Conservation (phyloP, 2,888 invertebrate species). For the Scaptomyza parva region DNA sequence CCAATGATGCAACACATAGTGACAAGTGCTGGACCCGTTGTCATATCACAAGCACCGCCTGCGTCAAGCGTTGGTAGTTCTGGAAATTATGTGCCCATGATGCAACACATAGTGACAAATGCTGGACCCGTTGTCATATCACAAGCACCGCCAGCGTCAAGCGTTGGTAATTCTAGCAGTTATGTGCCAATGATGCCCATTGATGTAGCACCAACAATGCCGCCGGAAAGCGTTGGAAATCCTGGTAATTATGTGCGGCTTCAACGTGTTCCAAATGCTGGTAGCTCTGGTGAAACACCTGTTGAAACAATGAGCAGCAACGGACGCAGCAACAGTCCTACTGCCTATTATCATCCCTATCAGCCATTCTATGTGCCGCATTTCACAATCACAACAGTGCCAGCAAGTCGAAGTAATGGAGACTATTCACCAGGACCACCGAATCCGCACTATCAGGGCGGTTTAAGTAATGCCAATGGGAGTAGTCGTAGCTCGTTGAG, state of each 20-base stretch:
- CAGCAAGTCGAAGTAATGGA: conserved; percentile 42
- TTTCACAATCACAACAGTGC: conserved; percentile 64
- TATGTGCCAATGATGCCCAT: conserved; percentile 5
- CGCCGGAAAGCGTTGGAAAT: conserved; percentile 20
- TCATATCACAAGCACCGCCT: conserved; percentile 1
- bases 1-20: conserved; percentile 6
- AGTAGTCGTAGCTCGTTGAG: conserved; percentile 73
- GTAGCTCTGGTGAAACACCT: conserved; percentile 7
- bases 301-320: conserved; percentile 25
- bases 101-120: conserved; percentile 4
- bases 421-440: conserved; percentile 43
- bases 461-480: conserved; percentile 49
- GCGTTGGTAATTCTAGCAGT: conserved; percentile 3
- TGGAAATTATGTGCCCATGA: conserved; percentile 3
- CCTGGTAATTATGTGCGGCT: conserved; percentile 30
- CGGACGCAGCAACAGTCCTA: conserved; percentile 57
- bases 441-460: conserved; percentile 69
- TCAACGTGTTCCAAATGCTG: conserved; percentile 22
- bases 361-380: conserved; percentile 72
- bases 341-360: conserved; percentile 63
- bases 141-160: not conserved
- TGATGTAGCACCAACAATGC: conserved; percentile 5
- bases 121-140: not conserved
- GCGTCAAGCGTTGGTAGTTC: not conserved
- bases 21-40: conserved; percentile 6